phyloP scores from a whole-genome alignment of 2,888 invertebrate genomes.

The Mechanitis messenoides region DNA sequence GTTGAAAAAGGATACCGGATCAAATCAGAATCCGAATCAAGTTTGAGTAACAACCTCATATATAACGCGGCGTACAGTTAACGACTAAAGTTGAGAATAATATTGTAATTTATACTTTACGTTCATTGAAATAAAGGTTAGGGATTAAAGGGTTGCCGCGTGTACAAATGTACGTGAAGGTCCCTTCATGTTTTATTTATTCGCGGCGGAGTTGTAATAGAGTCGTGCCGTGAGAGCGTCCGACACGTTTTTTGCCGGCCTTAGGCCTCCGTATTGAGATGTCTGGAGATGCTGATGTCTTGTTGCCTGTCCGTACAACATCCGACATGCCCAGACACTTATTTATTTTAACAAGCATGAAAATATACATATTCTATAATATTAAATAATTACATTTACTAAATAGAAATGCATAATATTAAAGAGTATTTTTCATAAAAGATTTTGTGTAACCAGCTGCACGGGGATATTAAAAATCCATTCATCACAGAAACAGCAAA shows the following conservation, averaged over 20 bases:
- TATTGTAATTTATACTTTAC: slow-evolving; percentile 22
- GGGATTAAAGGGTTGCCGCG: slow-evolving; percentile 24
- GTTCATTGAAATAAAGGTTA: slow-evolving; percentile 25
- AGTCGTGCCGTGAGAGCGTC: slow-evolving; percentile 74
- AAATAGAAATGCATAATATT: slow-evolving; percentile 11
- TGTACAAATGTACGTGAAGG: slow-evolving; percentile 45
- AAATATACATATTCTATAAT: slow-evolving; percentile 3
- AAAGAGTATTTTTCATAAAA: slow-evolving; percentile 54
- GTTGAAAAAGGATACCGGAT: slow-evolving; percentile 45
- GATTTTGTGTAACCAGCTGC: slow-evolving; percentile 48
- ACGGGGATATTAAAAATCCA: slow-evolving; percentile 71
- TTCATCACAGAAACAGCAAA: slow-evolving; percentile 64
- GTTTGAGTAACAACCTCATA: slow-evolving; percentile 67
- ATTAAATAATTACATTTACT: background rate
- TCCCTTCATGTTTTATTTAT: slow-evolving; percentile 77
- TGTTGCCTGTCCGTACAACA: slow-evolving; percentile 68
- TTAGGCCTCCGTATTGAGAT: slow-evolving; percentile 67
- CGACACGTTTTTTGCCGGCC: slow-evolving; percentile 70
- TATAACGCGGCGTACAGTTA: slow-evolving; percentile 22
- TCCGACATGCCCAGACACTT: slow-evolving; percentile 67
- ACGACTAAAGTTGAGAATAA: slow-evolving; percentile 10
- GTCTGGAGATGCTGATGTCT: slow-evolving; percentile 73
- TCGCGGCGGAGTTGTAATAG: slow-evolving; percentile 71
- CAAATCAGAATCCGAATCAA: slow-evolving; percentile 67
- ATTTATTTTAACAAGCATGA: slow-evolving; percentile 42